phyloP scores from a whole-genome alignment of 2,113 vertebrate species.

The Diadophis punctatus region DNA sequence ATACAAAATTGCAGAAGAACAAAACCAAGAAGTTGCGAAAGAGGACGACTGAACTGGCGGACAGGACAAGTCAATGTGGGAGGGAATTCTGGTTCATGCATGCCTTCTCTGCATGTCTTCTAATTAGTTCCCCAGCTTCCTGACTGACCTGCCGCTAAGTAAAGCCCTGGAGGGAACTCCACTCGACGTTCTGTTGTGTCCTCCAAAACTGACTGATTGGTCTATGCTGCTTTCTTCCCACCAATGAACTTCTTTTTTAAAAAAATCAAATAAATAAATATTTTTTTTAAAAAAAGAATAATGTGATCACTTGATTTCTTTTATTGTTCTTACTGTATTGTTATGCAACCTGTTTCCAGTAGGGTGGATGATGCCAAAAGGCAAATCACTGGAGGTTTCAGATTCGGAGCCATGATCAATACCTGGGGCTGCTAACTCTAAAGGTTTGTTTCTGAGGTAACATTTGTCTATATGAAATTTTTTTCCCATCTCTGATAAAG shows the following conservation, averaged over 20 bases:
- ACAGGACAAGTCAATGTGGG: neutral
- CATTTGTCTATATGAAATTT: neutral
- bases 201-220: conserved; percentile 30
- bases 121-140: neutral
- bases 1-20: no score
- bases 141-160: neutral
- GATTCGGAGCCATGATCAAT: neutral
- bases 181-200: neutral
- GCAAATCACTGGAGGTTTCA: neutral
- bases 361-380: neutral
- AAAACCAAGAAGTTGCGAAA: no score
- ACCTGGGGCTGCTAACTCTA: neutral
- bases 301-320: neutral
- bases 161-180: accelerated
- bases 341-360: neutral
- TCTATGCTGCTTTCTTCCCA: conserved; percentile 49
- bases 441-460: neutral
- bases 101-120: neutral
- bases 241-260: neutral
- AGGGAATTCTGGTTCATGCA: neutral
- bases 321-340: neutral
- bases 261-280: no score
- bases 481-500: neutral
- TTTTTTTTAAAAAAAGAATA: neutral
- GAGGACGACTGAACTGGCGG: accelerated